Base-by-base conservation (phyloP, 2,888 invertebrate species). In the Drosophila mayaguana region DNA sequence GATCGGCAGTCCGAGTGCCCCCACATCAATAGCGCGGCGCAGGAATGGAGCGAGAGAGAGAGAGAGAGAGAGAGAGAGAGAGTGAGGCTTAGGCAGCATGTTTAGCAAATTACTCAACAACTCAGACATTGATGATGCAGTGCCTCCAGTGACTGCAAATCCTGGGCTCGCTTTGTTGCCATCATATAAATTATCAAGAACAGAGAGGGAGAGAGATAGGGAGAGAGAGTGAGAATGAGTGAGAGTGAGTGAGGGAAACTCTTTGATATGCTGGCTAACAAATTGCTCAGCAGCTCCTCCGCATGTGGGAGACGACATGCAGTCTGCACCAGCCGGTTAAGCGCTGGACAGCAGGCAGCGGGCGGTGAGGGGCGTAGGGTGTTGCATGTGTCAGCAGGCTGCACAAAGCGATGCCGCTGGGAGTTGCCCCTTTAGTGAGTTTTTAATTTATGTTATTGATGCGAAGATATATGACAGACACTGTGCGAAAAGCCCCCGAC, bases 161-260 rank as follows among this genome's bases (percentile, higher is more conserved):
- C 56, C 36, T 20, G 32, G 56, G 43, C 50, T 56, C 63, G 67
- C 61, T 50, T 48, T 34, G 61, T 70, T 68, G 76, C 78, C 87
- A 87, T 90, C 90, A 88, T 90, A 91, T 90, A 91, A 91, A 89
- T 91, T 91, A 91, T 90, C 86, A 72, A 78, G 82, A 90, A 89
- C 48, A 32, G 46, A 57, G 51, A 18, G 59, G 38, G 43, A 40
- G 25, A 16, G 28, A 18, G 11, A 63, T 9, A 14, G 43, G 9
- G 18, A 54, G 11, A 16, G 25, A 14, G 22, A 32, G 20, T 28
- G 38, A 25, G 25, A 8, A 22, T 4, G 14, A 63, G 22, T 14
- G 50, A 18, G 42, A 54, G 11, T 18, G 42, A 18, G 22, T 14
- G 20, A 42, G 53, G 25, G 18, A 40, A 55, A 18, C 40, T 55